Percentiles rank a stretch among this genome's conserved stretches.
Conservation (phyloP, 2,113 vertebrate species). For the Parus major region DNA sequence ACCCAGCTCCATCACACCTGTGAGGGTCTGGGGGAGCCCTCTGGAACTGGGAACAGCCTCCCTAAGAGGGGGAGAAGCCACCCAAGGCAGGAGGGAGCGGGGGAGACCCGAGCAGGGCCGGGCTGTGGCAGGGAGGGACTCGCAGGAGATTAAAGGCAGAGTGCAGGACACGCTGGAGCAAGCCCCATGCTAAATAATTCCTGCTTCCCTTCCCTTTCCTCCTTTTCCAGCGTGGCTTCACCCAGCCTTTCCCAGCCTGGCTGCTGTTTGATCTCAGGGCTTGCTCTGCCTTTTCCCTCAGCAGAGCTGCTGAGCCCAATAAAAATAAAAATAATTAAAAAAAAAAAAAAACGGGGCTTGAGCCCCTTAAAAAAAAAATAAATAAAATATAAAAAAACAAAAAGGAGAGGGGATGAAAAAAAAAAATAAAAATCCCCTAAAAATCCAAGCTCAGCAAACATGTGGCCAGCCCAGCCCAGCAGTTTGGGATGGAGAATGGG, state of each 20-base stretch:
- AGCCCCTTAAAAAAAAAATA: neutral
- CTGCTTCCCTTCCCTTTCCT: conserved; percentile 24
- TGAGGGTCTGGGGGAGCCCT: neutral
- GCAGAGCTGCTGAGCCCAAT: neutral
- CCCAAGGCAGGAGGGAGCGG: neutral
- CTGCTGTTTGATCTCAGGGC: neutral
- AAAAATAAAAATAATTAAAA: neutral
- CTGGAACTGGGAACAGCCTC: neutral
- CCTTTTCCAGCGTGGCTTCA: neutral
- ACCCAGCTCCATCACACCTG: fast-evolving
- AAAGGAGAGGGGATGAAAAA: neutral
- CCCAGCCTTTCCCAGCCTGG: conserved; percentile 12
- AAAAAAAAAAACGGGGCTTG: neutral
- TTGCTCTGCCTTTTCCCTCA: neutral
- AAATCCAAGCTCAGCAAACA: conserved; percentile 49
- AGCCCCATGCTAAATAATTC: conserved; percentile 49
- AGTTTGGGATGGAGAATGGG: neutral
- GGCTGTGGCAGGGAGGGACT: neutral
- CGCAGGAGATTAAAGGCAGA: conserved; percentile 35
- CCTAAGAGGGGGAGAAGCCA: neutral
- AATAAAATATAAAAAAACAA: neutral
- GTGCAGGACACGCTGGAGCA: conserved; percentile 31
- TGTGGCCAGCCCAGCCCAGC: neutral
- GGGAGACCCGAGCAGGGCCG: fast-evolving
- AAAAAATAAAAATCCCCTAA: neutral